Conservation (phyloP, 2,113 vertebrate species). For the Paraplagusia blochii region DNA sequence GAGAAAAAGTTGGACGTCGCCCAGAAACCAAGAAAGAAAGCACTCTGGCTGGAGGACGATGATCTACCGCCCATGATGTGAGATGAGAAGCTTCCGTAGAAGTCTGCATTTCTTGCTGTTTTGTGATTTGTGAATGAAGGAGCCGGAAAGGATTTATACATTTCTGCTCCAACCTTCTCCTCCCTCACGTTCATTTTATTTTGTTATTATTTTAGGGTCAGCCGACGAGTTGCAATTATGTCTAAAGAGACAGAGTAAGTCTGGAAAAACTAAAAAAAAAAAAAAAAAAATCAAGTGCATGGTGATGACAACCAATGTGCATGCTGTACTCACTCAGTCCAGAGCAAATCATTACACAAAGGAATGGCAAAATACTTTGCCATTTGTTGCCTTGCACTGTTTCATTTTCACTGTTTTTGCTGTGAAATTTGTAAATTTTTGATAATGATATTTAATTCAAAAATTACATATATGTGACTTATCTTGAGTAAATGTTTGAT, state of each 20-base stretch:
- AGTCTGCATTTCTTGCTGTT: not conserved
- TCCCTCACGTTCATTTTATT: slow-evolving; percentile 45
- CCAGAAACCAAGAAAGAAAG: slow-evolving; percentile 65
- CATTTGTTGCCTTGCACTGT: too few relatives aligned
- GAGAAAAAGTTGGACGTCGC: slow-evolving; percentile 33
- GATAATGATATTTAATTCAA: too few relatives aligned
- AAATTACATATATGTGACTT: too few relatives aligned
- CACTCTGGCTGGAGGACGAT: slow-evolving; percentile 71
- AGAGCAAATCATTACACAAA: not conserved
- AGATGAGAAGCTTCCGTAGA: slow-evolving; percentile 57
- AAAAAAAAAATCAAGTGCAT: slow-evolving; percentile 74
- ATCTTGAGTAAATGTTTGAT: too few relatives aligned
- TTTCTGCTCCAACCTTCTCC: slow-evolving; percentile 6
- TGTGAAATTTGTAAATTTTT: too few relatives aligned
- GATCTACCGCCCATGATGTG: slow-evolving; percentile 77
- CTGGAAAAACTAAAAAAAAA: slow-evolving; percentile 68
- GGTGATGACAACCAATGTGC: slow-evolving; percentile 15
- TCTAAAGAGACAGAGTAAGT: slow-evolving; percentile 98
- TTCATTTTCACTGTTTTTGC: too few relatives aligned
- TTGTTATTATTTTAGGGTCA: slow-evolving; percentile 88
- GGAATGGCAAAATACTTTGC: too few relatives aligned
- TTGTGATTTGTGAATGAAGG: not conserved
- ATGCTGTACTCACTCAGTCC: slow-evolving; percentile 15
- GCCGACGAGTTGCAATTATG: slow-evolving; percentile 87
- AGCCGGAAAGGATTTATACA: not conserved